Conservation (phyloP, 2,113 vertebrate species). For the Sebastes fasciatus region DNA sequence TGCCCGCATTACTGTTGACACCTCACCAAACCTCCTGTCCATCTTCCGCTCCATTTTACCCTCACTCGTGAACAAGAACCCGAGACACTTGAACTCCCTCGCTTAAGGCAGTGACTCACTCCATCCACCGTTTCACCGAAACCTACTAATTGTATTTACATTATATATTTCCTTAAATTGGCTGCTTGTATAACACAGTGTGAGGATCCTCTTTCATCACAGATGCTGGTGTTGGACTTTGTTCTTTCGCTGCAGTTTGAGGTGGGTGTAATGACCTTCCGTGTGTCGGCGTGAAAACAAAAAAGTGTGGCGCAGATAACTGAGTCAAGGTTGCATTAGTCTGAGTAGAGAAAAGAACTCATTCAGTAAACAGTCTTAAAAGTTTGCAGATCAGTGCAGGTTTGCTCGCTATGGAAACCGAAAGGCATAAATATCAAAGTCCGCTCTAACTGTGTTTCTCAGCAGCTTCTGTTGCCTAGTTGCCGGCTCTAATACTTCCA, state of each 20-base stretch:
- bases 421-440: slow-evolving; percentile 25
- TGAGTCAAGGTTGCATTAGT: not conserved
- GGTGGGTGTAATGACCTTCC: not conserved
- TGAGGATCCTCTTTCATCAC: not conserved
- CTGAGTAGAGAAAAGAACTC: not conserved
- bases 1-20: no score
- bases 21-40: no score
- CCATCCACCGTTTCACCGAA: no score
- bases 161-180: not conserved
- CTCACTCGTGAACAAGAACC: no score
- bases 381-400: not conserved
- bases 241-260: not conserved
- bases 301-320: not conserved
- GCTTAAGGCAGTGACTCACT: no score
- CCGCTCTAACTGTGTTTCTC: not conserved
- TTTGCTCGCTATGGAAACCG: slow-evolving; percentile 19
- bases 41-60: no score
- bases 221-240: not conserved
- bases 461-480: slow-evolving; percentile 12
- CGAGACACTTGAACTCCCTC: no score
- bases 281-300: slow-evolving; percentile 6
- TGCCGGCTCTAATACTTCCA: slow-evolving; percentile 10
- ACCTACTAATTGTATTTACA: not conserved
- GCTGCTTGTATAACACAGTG: not conserved
- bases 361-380: not conserved